phyloP scores from a whole-genome alignment of 2,797 vertebrate genomes.

The Poecilia picta region DNA sequence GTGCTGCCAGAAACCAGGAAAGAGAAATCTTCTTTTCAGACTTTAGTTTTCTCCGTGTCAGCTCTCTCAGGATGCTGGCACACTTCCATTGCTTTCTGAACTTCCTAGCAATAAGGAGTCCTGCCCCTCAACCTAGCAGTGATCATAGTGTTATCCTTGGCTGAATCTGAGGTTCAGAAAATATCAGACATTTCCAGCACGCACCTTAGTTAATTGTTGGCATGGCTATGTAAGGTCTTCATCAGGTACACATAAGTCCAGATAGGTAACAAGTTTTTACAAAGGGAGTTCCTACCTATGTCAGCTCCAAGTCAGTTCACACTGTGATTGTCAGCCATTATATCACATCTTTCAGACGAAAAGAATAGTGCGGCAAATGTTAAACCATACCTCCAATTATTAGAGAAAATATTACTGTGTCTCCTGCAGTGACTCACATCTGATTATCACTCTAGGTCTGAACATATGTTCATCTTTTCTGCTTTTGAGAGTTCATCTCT shows the following conservation, averaged over 20 bases:
- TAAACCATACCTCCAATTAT: neutral
- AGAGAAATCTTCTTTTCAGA: constrained; percentile 22
- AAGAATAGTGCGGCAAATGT: neutral
- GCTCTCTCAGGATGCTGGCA: constrained; percentile 54
- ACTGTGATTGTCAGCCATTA: neutral
- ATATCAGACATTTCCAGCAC: neutral
- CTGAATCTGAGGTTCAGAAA: constrained; percentile 10
- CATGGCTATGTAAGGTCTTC: neutral
- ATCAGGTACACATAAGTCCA: neutral
- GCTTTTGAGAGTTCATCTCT: neutral
- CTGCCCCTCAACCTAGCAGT: constrained; percentile 23
- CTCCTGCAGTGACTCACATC: neutral
- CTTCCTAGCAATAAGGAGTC: constrained; percentile 34
- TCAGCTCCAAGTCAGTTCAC: neutral
- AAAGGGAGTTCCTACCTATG: neutral
- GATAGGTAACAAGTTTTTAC: neutral
- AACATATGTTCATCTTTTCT: neutral
- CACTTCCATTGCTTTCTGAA: constrained; percentile 48
- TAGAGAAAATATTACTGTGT: neutral
- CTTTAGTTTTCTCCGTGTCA: constrained; percentile 48
- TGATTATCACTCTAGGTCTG: neutral
- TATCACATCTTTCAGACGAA: neutral
- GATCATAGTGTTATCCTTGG: constrained; percentile 28
- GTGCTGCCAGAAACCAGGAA: constrained; percentile 9
- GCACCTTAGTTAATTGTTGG: neutral